A percentile compares a stretch with the other conserved stretches of the same genome.
Evolutionary conservation across 2,888 invertebrate species (phyloP).

Genomic region (Strigamia maritima): DNA sequence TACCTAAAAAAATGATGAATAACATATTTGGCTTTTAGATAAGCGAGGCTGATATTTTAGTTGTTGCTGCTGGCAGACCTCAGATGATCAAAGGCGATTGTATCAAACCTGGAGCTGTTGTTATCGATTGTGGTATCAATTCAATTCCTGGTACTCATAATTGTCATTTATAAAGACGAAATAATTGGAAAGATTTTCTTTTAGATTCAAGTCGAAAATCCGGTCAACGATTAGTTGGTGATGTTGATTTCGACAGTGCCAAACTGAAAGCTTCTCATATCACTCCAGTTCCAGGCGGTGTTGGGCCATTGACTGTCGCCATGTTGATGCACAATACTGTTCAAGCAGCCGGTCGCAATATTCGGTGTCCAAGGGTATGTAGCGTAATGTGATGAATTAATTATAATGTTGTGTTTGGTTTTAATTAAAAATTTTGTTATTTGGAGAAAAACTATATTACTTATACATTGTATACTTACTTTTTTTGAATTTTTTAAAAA

Average conservation of each 20-base stretch:
- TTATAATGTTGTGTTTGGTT: not conserved
- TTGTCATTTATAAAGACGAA: not conserved
- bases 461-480: not conserved
- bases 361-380: constrained; percentile 33
- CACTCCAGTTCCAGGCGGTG: constrained; percentile 94
- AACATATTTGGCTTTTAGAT: constrained; percentile 54
- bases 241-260: constrained; percentile 83
- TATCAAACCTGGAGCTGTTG: constrained; percentile 96
- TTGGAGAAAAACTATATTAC: not conserved
- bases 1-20: not conserved
- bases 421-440: not conserved
- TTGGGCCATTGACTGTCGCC: constrained; percentile 98
- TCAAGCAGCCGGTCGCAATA: constrained; percentile 62
- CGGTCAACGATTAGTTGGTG: constrained; percentile 86
- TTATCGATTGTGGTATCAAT: constrained; percentile 98
- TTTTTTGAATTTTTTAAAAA: too few relatives aligned
- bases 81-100: constrained; percentile 89
- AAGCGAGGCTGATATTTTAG: constrained; percentile 84
- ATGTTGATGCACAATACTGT: constrained; percentile 94
- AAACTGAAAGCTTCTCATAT: constrained; percentile 76
- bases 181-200: not conserved
- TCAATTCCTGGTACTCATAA: constrained; percentile 69
- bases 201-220: constrained; percentile 71
- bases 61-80: constrained; percentile 90
- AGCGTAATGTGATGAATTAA: constrained; percentile 17